A percentile compares a stretch with the other conserved stretches of the same genome.
These are phyloP conservation scores for Ditula angustiorana DNA, from an alignment of 2,888 invertebrate species.

Conservation along the genomic window DNA sequence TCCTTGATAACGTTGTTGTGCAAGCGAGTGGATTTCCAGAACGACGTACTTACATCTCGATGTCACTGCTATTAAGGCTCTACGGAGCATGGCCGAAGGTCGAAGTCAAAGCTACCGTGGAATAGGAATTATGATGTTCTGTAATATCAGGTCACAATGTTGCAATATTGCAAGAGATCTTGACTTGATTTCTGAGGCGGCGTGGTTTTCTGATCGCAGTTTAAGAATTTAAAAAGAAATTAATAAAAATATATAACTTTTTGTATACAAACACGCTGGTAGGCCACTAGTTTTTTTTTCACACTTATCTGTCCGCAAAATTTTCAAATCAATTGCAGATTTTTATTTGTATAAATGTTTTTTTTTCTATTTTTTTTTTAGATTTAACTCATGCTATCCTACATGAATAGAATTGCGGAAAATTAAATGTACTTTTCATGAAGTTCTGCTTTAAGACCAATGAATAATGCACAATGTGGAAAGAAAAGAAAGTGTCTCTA, in stretches of 20 bases:
- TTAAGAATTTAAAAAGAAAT: not conserved
- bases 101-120: not conserved
- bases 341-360: no score
- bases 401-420: no score
- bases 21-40: not conserved
- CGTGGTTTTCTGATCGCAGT: not conserved
- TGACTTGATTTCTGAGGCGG: not conserved
- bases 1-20: constrained; percentile 27
- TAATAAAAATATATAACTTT: no score
- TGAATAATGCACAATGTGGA: no score
- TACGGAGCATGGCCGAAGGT: not conserved
- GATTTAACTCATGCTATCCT: no score
- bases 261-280: not conserved
- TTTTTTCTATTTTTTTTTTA: no score
- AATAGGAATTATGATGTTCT: not conserved
- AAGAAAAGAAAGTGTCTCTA: no score
- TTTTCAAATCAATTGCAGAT: no score
- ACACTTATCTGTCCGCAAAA: no score
- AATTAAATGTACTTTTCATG: no score
- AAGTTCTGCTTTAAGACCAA: no score
- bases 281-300: no score
- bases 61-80: not conserved
- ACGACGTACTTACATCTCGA: not conserved
- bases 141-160: not conserved
- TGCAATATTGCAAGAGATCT: not conserved